Evolutionary conservation across 2,888 invertebrate genomes (phyloP).

Genomic region (Villa cingulata): DNA sequence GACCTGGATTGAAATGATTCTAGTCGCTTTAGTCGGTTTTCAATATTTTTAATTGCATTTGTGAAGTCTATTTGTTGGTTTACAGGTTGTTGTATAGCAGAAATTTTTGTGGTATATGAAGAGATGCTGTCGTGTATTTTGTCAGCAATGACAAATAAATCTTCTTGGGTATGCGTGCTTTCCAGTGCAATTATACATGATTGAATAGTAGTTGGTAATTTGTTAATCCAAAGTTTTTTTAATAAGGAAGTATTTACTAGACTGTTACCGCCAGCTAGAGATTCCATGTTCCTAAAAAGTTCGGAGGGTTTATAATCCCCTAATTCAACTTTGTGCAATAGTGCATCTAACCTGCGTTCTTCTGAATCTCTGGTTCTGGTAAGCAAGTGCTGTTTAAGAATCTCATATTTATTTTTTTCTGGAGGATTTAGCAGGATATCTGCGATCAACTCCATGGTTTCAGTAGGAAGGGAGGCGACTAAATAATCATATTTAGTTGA

Average conservation of each 20-base stretch:
- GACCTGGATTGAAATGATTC: too few relatives aligned
- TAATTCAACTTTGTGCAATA: neutral
- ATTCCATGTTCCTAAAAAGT: neutral
- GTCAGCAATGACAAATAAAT: conserved; percentile 2
- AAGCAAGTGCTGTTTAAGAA: neutral
- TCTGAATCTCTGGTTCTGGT: conserved; percentile 1
- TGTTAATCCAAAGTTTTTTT: conserved; percentile 1
- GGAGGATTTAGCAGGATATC: conserved; percentile 1
- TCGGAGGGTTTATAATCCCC: neutral
- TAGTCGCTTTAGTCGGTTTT: too few relatives aligned
- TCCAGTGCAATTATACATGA: too few relatives aligned
- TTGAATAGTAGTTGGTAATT: too few relatives aligned
- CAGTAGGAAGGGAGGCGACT: too few relatives aligned
- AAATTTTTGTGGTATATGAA: too few relatives aligned
- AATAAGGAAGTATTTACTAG: neutral
- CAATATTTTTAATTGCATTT: too few relatives aligned
- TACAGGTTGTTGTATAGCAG: too few relatives aligned
- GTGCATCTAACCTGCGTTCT: conserved; percentile 1
- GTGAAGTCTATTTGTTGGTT: too few relatives aligned
- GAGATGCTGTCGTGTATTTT: neutral
- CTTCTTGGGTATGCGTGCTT: neutral
- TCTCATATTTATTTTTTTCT: too few relatives aligned
- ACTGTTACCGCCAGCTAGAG: too few relatives aligned
- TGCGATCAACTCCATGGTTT: conserved; percentile 5
- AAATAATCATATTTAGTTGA: conserved; percentile 3